A percentile compares a stretch with the other conserved stretches of the same genome.
Evolutionary conservation across 2,888 invertebrate genomes (phyloP).

Genomic region (Cantharis flavilabris): DNA sequence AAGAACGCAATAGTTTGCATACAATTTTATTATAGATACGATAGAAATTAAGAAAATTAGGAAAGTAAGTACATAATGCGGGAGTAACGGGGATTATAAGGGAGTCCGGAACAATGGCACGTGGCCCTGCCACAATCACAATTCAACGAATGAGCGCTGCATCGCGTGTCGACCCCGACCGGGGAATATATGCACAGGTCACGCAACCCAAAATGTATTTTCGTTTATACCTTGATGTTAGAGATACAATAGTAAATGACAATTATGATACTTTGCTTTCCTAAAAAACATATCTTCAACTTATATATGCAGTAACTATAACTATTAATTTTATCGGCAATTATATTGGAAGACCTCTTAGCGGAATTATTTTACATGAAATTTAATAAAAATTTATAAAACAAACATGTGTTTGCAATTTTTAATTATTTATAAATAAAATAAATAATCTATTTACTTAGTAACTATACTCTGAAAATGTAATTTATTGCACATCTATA

Average conservation of each 20-base stretch:
- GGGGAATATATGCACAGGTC: slow-evolving; percentile 49
- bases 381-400: not conserved
- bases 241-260: slow-evolving; percentile 39
- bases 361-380: not conserved
- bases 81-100: slow-evolving; percentile 26
- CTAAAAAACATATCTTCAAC: slow-evolving; percentile 9
- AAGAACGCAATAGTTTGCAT: slow-evolving; percentile 17
- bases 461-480: not conserved
- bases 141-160: slow-evolving; percentile 49
- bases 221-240: slow-evolving; percentile 40
- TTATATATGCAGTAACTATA: slow-evolving; percentile 4
- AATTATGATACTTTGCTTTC: slow-evolving; percentile 33
- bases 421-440: not conserved
- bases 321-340: not conserved
- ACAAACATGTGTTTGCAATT: not conserved
- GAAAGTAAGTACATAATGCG: slow-evolving; percentile 23
- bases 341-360: not conserved
- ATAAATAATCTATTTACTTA: not conserved
- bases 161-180: slow-evolving; percentile 48
- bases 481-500: no score
- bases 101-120: slow-evolving; percentile 46
- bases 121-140: slow-evolving; percentile 51
- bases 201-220: slow-evolving; percentile 52
- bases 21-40: slow-evolving; percentile 24
- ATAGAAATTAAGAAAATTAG: slow-evolving; percentile 30